phyloP scores from a whole-genome alignment of 2,888 invertebrate genomes.

The Blera fallax region DNA sequence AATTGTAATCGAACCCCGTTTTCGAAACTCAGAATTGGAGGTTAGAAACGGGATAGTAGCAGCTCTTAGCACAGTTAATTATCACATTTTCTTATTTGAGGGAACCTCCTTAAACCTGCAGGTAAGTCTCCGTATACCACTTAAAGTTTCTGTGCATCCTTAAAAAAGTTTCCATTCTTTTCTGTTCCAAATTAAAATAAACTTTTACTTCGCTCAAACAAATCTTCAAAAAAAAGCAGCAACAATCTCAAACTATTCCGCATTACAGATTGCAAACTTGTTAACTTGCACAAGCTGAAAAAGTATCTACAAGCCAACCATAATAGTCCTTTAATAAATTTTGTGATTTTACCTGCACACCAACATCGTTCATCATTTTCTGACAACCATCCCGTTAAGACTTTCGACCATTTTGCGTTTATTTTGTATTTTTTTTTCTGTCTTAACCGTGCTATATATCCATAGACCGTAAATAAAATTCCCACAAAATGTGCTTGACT shows the following conservation, averaged over 20 bases:
- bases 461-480: slow-evolving; percentile 65
- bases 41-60: no score
- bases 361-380: slow-evolving; percentile 66
- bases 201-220: background rate
- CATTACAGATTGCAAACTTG: background rate
- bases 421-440: background rate
- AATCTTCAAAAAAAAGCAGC: background rate
- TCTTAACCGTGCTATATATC: slow-evolving; percentile 26
- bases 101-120: no score
- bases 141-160: no score
- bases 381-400: slow-evolving; percentile 42
- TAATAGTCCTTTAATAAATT: slow-evolving; percentile 13
- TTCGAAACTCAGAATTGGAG: no score
- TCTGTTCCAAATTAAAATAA: background rate
- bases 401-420: slow-evolving; percentile 54
- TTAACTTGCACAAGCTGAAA: slow-evolving; percentile 3
- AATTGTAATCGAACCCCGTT: no score
- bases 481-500: slow-evolving; percentile 58
- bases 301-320: background rate
- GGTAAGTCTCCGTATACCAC: no score
- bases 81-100: no score
- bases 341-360: slow-evolving; percentile 40
- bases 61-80: no score
- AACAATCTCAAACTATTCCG: background rate
- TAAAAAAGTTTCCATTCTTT: no score